Conservation (phyloP, 92 coral and sea anemone genomes). For the Palythoa caribaeorum region DNA sequence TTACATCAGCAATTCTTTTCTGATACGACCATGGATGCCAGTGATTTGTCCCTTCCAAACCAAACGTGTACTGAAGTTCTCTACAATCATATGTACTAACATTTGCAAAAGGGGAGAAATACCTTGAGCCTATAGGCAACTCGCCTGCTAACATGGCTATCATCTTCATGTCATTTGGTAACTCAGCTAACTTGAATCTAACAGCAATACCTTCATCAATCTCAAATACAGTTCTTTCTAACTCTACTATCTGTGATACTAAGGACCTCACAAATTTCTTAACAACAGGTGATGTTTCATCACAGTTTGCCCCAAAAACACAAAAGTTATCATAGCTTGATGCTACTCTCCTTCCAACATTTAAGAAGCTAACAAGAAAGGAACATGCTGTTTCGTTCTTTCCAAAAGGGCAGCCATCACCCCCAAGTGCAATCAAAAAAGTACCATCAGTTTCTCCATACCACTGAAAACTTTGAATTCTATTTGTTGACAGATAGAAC, state of each 20-base stretch:
- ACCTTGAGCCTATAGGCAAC: conserved; percentile 40
- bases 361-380: conserved; percentile 71
- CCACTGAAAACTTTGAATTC: conserved; percentile 64
- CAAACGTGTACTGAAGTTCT: conserved; percentile 53
- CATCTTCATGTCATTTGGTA: conserved; percentile 81
- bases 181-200: conserved; percentile 64
- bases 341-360: conserved; percentile 61
- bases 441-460: conserved; percentile 73
- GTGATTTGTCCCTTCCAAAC: conserved; percentile 21
- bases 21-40: conserved; percentile 49
- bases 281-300: conserved; percentile 64
- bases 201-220: conserved; percentile 39
- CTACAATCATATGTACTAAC: conserved; percentile 28
- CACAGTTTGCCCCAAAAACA: conserved; percentile 80
- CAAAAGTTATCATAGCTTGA: conserved; percentile 64
- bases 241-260: conserved; percentile 55
- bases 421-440: conserved; percentile 67
- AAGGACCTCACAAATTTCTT: conserved; percentile 68
- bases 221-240: conserved; percentile 56
- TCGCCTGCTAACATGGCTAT: conserved; percentile 61
- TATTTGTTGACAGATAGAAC: conserved; percentile 56
- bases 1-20: background rate
- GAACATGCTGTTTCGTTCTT: conserved; percentile 72
- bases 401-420: conserved; percentile 76
- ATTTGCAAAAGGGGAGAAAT: conserved; percentile 61